Conservation (phyloP, 2,888 invertebrate species). For the Acholoe squamosa region DNA sequence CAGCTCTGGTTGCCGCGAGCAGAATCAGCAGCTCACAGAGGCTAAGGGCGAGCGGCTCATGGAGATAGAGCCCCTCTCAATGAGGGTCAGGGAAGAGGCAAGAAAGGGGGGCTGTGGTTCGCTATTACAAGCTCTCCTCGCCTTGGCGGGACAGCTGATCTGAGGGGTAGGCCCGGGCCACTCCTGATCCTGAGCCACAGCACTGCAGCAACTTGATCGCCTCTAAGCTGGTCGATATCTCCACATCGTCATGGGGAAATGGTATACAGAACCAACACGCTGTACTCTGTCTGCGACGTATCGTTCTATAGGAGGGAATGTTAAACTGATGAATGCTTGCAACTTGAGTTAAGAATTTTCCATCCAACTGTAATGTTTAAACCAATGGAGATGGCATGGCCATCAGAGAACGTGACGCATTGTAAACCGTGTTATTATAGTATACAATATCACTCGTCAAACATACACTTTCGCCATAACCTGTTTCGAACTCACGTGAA, state of each 20-base stretch:
- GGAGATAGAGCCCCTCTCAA: not conserved
- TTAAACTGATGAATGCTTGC: too few relatives aligned
- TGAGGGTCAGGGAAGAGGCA: not conserved
- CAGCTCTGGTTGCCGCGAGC: not conserved
- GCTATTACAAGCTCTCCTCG: not conserved
- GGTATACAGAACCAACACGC: not conserved
- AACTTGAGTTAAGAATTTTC: too few relatives aligned
- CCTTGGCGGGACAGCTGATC: not conserved
- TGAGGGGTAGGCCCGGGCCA: not conserved
- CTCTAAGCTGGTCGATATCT: conserved; percentile 2
- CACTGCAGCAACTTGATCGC: not conserved
- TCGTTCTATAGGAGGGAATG: not conserved
- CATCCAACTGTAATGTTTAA: too few relatives aligned
- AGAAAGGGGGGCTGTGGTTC: not conserved
- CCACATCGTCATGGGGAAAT: not conserved
- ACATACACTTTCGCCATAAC: too few relatives aligned
- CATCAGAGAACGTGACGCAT: too few relatives aligned
- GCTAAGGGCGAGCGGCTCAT: conserved; percentile 3
- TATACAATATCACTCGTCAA: too few relatives aligned
- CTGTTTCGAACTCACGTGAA: too few relatives aligned
- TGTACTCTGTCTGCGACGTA: not conserved
- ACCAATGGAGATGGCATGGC: too few relatives aligned
- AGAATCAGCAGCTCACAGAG: conserved; percentile 27
- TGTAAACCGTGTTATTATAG: too few relatives aligned
- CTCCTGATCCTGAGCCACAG: conserved; percentile 27